Percentiles rank a stretch among this genome's conserved stretches.
These are phyloP conservation scores for Conus ventricosus DNA, from an alignment of 1,140 invertebrate species.

Conservation along the genomic window DNA sequence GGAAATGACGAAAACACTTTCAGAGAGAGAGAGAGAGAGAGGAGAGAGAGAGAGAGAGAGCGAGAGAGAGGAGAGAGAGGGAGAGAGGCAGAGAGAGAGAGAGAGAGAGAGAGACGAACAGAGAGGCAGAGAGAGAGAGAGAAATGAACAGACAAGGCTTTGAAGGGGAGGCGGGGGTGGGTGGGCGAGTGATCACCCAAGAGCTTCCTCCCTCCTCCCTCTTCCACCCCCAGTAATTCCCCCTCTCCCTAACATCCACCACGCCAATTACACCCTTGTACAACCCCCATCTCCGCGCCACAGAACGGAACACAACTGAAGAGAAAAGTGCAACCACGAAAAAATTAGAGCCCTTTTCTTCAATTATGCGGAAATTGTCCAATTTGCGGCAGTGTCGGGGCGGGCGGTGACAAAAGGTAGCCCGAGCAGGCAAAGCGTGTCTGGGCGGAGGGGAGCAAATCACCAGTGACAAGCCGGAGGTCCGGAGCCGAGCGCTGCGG, in stretches of 20 bases:
- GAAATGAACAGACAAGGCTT: too few species aligned
- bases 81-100: background rate
- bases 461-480: conserved; percentile 14
- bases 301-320: conserved; percentile 54
- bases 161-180: too few species aligned
- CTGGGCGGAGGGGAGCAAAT: conserved; percentile 9
- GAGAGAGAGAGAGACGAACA: background rate
- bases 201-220: too few species aligned
- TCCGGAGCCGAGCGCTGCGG: conserved; percentile 12
- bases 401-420: conserved; percentile 29
- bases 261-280: background rate
- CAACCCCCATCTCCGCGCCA: background rate
- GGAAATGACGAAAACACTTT: too few species aligned
- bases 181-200: too few species aligned
- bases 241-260: background rate
- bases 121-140: background rate
- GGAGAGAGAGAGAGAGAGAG: too few species aligned
- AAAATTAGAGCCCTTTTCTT: conserved; percentile 21
- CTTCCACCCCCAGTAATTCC: background rate
- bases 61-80: too few species aligned
- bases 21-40: too few species aligned
- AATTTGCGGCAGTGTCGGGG: conserved; percentile 22
- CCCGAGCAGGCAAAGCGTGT: background rate
- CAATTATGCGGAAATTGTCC: conserved; percentile 29
- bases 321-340: conserved; percentile 32